phyloP scores from a whole-genome alignment of 1,140 invertebrate species.

The Saxidomus purpurata region DNA sequence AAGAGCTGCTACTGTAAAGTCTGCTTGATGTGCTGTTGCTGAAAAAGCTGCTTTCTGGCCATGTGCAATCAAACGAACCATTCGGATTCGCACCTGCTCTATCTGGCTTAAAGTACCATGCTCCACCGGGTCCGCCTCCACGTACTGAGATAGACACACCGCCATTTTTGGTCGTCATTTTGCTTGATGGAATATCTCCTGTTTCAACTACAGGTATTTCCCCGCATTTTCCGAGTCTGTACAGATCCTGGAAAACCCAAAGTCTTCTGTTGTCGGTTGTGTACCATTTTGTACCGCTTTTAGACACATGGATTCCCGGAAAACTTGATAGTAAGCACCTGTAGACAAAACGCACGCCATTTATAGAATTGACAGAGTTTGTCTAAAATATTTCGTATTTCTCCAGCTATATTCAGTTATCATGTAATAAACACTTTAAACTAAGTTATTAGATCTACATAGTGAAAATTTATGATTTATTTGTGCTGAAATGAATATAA shows the following conservation, averaged over 20 bases:
- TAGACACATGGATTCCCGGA: constrained; percentile 3
- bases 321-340: constrained; percentile 16
- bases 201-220: neutral
- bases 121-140: neutral
- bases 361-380: too few species aligned
- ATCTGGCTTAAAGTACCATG: neutral
- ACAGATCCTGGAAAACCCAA: constrained; percentile 26
- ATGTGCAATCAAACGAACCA: neutral
- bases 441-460: too few species aligned
- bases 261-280: constrained; percentile 16
- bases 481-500: too few species aligned
- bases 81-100: neutral
- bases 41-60: neutral
- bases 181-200: neutral
- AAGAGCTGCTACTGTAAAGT: neutral
- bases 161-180: constrained; percentile 36
- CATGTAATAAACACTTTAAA: too few species aligned
- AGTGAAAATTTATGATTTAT: too few species aligned
- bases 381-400: neutral
- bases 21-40: neutral
- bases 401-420: too few species aligned
- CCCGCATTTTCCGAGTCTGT: constrained; percentile 32
- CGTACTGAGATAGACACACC: neutral
- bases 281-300: neutral
- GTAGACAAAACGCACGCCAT: neutral